These are phyloP conservation scores for Drosophila birchii DNA, from an alignment of 2,888 invertebrate species.

Conservation along the genomic window DNA sequence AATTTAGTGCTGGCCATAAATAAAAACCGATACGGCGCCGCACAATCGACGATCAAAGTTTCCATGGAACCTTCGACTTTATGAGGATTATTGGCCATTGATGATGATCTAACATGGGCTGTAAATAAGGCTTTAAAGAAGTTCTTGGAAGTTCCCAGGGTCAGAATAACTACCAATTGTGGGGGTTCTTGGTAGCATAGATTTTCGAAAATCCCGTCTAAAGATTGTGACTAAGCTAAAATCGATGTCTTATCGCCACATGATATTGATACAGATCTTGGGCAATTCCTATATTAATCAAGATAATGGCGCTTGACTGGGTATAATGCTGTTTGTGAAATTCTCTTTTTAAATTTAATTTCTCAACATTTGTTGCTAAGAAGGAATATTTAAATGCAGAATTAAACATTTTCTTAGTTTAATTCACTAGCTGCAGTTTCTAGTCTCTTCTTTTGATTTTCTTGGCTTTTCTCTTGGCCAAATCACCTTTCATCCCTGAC, in stretches of 20 bases:
- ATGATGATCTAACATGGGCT: conserved; percentile 5
- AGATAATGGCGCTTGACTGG: neutral
- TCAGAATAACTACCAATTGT: neutral
- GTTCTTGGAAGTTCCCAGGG: neutral
- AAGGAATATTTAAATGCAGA: too few relatives aligned
- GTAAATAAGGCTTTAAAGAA: neutral
- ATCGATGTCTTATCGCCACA: conserved; percentile 2
- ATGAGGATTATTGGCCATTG: conserved; percentile 1
- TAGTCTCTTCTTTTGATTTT: neutral
- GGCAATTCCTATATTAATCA: neutral
- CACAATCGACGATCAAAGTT: conserved; percentile 12
- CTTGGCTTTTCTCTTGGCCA: neutral
- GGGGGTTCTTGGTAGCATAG: neutral
- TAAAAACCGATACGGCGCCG: conserved; percentile 1
- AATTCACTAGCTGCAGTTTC: neutral
- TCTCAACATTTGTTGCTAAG: too few relatives aligned
- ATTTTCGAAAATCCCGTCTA: conserved; percentile 11
- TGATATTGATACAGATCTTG: conserved; percentile 5
- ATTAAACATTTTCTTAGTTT: neutral
- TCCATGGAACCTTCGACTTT: neutral
- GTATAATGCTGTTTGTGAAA: neutral
- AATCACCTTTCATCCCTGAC: neutral
- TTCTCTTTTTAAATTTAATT: too few relatives aligned
- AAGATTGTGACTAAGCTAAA: conserved; percentile 10
- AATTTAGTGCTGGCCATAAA: conserved; percentile 30